Evolutionary conservation across 2,113 vertebrate genomes (phyloP).

Genomic region (Hiodon alosoides): DNA sequence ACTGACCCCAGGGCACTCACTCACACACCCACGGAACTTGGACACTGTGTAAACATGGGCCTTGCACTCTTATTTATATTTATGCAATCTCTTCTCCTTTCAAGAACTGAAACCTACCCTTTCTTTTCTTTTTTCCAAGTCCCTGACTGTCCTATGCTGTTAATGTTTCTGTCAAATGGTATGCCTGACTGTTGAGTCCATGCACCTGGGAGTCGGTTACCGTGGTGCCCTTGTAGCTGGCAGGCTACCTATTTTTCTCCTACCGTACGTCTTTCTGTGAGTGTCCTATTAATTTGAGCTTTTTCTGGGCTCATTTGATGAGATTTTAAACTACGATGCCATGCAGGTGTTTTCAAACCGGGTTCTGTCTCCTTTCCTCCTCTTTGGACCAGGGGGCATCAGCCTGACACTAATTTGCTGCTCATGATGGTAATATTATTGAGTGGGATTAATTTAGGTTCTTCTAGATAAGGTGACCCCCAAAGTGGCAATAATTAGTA

Average conservation of each 20-base stretch:
- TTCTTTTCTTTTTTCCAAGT: conserved; percentile 13
- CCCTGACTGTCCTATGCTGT: background rate
- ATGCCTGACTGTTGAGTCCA: background rate
- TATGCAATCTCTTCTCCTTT: background rate
- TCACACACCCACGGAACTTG: too few relatives aligned
- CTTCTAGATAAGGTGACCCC: too few relatives aligned
- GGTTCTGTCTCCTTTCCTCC: background rate
- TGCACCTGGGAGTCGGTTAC: background rate
- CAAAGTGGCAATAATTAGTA: too few relatives aligned
- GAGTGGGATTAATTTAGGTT: too few relatives aligned
- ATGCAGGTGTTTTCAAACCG: too few relatives aligned
- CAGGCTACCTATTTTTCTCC: background rate
- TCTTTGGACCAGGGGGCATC: background rate
- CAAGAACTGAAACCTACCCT: conserved; percentile 18
- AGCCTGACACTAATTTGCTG: background rate
- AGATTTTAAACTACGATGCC: background rate
- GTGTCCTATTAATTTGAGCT: conserved; percentile 1
- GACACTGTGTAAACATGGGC: too few relatives aligned
- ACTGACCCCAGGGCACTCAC: too few relatives aligned
- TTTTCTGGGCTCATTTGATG: background rate
- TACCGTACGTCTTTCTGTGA: background rate
- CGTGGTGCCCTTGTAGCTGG: background rate
- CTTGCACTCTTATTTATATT: too few relatives aligned
- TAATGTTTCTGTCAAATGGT: background rate
- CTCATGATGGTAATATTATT: conserved; percentile 1